Base-by-base conservation (phyloP, 2,888 invertebrate genomes). In the Arenicola marina region DNA sequence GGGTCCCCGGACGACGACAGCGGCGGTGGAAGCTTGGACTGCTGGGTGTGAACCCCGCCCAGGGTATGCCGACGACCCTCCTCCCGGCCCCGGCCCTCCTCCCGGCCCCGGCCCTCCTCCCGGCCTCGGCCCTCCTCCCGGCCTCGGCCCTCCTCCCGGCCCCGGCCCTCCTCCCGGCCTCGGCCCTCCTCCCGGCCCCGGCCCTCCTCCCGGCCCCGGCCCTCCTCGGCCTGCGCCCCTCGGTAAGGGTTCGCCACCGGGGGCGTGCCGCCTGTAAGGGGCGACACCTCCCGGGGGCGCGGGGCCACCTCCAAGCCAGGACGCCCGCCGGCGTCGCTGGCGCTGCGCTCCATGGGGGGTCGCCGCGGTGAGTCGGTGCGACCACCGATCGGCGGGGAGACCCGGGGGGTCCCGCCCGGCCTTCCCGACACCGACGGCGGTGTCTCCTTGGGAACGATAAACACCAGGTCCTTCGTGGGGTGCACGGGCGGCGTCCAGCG, bases 401-500 rank as follows among this genome's bases (percentile, higher is more conserved):
- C 7, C 15, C 7, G 11, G 7, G 48, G 7, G 18, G 24, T 48
- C 7, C 24, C 24, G 7, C 48, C 7, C 26, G 15, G 15, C n/a
- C 24, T 11, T 38, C 38, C 11, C 11, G 38, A 15, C 38, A 15
- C 38, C 11, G 38, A 15, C 18, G 38, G 11, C 11, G 11, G 11
- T 38, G 18, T 38, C 7, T 48, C 48, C 7, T 48, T 24, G 7
- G 11, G 11, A 7, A 24, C 24, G 26, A 48, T 24, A 48, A n/a
- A 48, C 26, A 67, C 51, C 2, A 68, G 46, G 53, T 68, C 65
- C 51, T 65, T 68, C 7, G 61, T 58, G 2, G 68, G 68, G 32
- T 68, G 68, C 31, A 68, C 59, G 1, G 65, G 65, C 2, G 54
- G 68, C 4, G 56, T 45, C 68, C 68, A 68, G 26, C 65, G 45